Base-by-base conservation (phyloP, 2,888 invertebrate species). In the Noctua janthina region DNA sequence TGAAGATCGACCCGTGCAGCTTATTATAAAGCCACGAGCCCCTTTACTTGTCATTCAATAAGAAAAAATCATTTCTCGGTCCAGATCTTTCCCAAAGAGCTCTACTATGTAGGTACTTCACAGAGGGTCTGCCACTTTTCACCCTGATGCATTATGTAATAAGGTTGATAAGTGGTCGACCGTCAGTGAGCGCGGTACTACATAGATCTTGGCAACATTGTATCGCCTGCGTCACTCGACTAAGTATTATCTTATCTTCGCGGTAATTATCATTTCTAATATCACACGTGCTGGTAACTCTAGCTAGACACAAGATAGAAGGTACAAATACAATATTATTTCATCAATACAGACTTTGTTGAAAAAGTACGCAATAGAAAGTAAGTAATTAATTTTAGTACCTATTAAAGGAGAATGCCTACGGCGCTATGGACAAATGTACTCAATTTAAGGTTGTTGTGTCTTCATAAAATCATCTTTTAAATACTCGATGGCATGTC, bases 211-310 rank as follows among this genome's bases (percentile, higher is more conserved):
- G 2, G 11, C 13, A 46, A 73, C 51, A 72, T 29, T 73, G 20
- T 82, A n/a, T 15, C 1, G 8, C 54, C 46, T 46, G 54, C 82
- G 64, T 82, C 62, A 82, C 74, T 13, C 35, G 15, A 51, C 35
- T 54, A 35, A 51, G 74, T 46, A 46, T 10, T 64, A 82, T 79
- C 82, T 82, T 75, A 79, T 79, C 79, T 74, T 3, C 0, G 13
- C 20, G 35, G 2, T 82, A 64, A 79, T 82, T 35, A 82, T 74
- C 8, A 75, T 82, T 62, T n/a, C 35, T 54, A 82, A 82, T 74
- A 7, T 3, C 3, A 54, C 79, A 82, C 75, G 74, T 82, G 82
- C 20, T n/a, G 11, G 5, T 67, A n/a, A 20, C 15, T 67, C 23
- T 39, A 43, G 23, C 7, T 8, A 46, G 74, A 51, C 15, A 43